Percentiles rank a stretch among this genome's conserved stretches.
Evolutionary conservation across 2,888 invertebrate genomes (phyloP).

Genomic region (Molanna angustata): DNA sequence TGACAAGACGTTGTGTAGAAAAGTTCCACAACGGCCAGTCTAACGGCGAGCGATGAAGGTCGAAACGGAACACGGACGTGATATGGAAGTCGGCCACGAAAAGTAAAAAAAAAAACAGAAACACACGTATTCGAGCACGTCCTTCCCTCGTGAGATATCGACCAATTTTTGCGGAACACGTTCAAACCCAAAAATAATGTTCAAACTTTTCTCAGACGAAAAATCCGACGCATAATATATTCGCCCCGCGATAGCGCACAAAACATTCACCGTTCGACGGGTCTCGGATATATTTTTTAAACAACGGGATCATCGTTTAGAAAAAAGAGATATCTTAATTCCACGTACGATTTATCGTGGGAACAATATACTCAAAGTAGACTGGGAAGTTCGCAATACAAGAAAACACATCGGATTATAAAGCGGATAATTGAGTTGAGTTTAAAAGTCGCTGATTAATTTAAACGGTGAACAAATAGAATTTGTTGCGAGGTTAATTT

Average conservation of each 20-base stretch:
- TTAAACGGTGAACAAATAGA: no score
- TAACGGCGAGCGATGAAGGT: no score
- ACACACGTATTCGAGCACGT: conserved; percentile 16
- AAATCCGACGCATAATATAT: conserved; percentile 30
- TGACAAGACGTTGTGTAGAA: no score
- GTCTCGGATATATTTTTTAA: conserved; percentile 10
- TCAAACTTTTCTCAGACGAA: conserved; percentile 23
- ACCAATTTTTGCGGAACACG: conserved; percentile 31
- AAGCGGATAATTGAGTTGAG: no score
- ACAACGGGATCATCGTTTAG: neutral
- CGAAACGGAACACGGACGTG: conserved; percentile 15
- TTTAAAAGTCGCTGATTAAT: no score
- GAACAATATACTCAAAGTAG: no score
- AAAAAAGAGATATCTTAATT: conserved; percentile 1
- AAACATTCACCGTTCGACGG: conserved; percentile 6
- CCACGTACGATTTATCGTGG: conserved; percentile 13
- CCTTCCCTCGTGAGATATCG: conserved; percentile 22
- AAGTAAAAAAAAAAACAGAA: no score
- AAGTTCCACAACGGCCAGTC: no score
- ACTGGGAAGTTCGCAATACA: no score
- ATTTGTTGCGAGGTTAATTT: no score
- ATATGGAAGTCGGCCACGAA: conserved; percentile 23
- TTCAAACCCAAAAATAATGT: conserved; percentile 32
- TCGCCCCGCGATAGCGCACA: conserved; percentile 23
- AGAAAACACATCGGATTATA: no score